Evolutionary conservation across 2,113 vertebrate species (phyloP).

Genomic region (Chloebia gouldiae): DNA sequence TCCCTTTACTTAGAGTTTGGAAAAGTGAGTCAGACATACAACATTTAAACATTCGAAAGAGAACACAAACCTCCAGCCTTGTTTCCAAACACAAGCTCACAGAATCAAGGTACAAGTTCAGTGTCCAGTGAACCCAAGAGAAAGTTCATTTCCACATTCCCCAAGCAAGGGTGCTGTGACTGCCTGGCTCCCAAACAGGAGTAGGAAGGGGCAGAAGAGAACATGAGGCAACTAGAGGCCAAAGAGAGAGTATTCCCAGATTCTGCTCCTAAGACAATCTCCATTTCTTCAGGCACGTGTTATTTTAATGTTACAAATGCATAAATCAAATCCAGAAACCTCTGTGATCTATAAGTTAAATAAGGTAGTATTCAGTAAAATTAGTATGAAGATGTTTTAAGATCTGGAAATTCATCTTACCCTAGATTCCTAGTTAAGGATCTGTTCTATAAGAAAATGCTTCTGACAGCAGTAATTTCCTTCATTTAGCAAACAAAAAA

Average conservation of each 20-base stretch:
- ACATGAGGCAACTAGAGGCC: neutral
- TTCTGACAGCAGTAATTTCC: neutral
- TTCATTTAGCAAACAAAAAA: neutral
- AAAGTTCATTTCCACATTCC: neutral
- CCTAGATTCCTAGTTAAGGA: neutral
- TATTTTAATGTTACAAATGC: neutral
- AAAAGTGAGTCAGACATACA: neutral
- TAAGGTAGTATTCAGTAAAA: neutral
- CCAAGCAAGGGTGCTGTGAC: rapidly evolving
- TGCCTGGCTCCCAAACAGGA: neutral
- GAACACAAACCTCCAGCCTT: neutral
- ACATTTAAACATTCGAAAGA: neutral
- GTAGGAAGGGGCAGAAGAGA: neutral
- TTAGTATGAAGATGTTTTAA: neutral
- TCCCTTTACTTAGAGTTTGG: neutral
- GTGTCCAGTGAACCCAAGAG: neutral
- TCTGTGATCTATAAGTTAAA: neutral
- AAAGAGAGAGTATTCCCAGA: neutral
- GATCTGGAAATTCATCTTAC: neutral
- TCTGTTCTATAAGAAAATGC: neutral
- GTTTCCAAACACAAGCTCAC: neutral
- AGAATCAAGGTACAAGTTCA: neutral
- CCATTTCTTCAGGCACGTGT: neutral
- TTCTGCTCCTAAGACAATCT: neutral
- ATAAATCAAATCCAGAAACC: neutral